Percentiles rank a stretch among this genome's conserved stretches.
Conservation (phyloP, 92 coral and sea anemone species). For the Isaurus tuberculatus region DNA sequence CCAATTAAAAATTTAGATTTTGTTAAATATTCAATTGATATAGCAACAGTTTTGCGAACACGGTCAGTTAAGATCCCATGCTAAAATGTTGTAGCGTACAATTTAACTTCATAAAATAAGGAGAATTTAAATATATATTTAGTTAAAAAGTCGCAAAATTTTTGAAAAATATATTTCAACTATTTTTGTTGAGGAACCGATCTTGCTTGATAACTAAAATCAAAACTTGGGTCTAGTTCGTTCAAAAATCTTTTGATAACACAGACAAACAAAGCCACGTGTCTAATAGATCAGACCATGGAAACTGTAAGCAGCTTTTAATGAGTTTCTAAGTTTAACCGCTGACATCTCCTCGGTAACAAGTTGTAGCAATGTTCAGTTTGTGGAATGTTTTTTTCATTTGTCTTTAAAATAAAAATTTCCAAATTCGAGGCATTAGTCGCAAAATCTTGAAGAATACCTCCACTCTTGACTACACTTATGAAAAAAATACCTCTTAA, state of each 20-base stretch:
- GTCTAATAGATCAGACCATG: background rate
- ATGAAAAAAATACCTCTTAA: background rate
- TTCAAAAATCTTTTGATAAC: background rate
- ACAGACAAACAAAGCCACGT: background rate
- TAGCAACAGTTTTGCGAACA: too few relatives aligned
- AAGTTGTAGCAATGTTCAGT: slow-evolving; percentile 1
- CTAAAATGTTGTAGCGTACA: too few relatives aligned
- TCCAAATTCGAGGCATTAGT: background rate
- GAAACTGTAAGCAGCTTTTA: background rate
- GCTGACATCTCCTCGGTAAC: slow-evolving; percentile 2
- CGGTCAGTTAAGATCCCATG: too few relatives aligned
- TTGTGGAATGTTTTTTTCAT: slow-evolving; percentile 32
- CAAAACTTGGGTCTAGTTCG: background rate
- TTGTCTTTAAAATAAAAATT: background rate
- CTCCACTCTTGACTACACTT: background rate
- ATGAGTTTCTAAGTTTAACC: background rate
- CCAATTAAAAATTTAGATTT: too few relatives aligned
- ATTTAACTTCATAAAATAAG: too few relatives aligned
- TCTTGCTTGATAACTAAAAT: background rate
- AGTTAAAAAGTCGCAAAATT: too few relatives aligned
- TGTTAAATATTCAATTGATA: too few relatives aligned
- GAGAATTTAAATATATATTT: too few relatives aligned
- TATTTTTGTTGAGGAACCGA: background rate
- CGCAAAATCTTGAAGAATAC: background rate
- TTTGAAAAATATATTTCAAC: background rate